Evolutionary conservation across 1,140 invertebrate genomes (phyloP).

Genomic region (Trichonephila inaurata): DNA sequence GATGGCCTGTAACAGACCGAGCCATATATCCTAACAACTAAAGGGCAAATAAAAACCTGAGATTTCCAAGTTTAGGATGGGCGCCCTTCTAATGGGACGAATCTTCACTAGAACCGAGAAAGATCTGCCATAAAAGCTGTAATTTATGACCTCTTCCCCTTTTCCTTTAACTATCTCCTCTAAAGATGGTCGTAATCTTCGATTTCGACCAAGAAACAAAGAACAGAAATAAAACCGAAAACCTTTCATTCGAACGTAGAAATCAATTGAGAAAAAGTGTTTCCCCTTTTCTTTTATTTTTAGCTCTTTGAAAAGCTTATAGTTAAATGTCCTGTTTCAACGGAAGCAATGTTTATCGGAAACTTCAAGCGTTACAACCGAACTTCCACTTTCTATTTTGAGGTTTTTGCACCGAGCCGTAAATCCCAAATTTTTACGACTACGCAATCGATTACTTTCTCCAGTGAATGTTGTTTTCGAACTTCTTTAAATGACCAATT

Average conservation of each 20-base stretch:
- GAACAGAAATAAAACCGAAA: neutral
- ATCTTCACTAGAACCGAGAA: neutral
- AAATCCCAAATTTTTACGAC: too few species aligned
- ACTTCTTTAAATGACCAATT: too few species aligned
- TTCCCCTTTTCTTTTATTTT: neutral
- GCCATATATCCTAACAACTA: neutral
- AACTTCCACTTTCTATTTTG: neutral
- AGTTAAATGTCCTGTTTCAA: slow-evolving; percentile 19
- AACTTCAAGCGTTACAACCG: neutral
- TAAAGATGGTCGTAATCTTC: slow-evolving; percentile 32
- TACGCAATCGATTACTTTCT: too few species aligned
- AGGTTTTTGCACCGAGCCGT: too few species aligned
- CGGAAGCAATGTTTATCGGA: slow-evolving; percentile 11
- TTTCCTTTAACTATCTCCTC: slow-evolving; percentile 17
- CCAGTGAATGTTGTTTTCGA: too few species aligned
- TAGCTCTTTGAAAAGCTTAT: neutral
- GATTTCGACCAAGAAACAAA: slow-evolving; percentile 12
- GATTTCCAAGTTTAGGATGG: neutral
- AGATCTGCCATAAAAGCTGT: neutral
- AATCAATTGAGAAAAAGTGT: slow-evolving; percentile 26
- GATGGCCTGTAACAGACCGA: neutral
- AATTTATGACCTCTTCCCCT: slow-evolving; percentile 13
- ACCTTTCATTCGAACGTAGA: neutral
- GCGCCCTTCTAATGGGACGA: neutral
- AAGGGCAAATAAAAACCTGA: neutral